Percentiles rank a stretch among this genome's conserved stretches.
Evolutionary conservation across 53 echinoderm and acorn worm species (phyloP).

Genomic region (Arbacia lixula): DNA sequence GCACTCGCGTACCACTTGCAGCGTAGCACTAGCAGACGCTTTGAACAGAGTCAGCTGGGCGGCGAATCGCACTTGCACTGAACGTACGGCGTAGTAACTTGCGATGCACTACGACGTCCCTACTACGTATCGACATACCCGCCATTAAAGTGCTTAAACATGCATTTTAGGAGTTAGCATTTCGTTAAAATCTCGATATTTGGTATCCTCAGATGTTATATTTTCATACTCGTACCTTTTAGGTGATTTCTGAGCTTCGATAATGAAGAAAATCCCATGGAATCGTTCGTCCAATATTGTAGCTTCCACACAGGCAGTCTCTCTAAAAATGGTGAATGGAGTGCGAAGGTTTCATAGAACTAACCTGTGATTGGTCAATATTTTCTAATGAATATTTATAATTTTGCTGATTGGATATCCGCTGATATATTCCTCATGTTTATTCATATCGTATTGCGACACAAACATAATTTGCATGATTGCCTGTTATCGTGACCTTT

Average conservation of each 20-base stretch:
- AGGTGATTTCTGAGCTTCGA: background rate
- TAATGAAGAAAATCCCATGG: slow-evolving; percentile 14
- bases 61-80: slow-evolving; percentile 20
- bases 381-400: slow-evolving; percentile 56
- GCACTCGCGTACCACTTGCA: slow-evolving; percentile 1
- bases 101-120: background rate
- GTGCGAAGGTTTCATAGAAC: slow-evolving; percentile 59
- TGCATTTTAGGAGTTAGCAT: background rate
- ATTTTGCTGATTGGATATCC: background rate
- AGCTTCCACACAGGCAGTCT: slow-evolving; percentile 8
- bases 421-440: slow-evolving; percentile 28
- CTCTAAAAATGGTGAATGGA: slow-evolving; percentile 98
- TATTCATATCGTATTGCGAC: slow-evolving; percentile 39
- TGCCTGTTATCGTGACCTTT: slow-evolving; percentile 46
- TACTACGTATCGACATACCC: slow-evolving; percentile 26
- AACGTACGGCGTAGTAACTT: slow-evolving; percentile 13
- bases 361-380: slow-evolving; percentile 73
- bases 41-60: slow-evolving; percentile 12
- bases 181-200: background rate
- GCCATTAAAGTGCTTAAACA: slow-evolving; percentile 22
- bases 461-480: slow-evolving; percentile 54
- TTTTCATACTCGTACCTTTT: slow-evolving; percentile 4
- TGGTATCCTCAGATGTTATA: background rate
- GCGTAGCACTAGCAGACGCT: background rate
- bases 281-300: slow-evolving; percentile 23